Conservation (phyloP, 2,113 vertebrate species). For the Nothobranchius furzeri region DNA sequence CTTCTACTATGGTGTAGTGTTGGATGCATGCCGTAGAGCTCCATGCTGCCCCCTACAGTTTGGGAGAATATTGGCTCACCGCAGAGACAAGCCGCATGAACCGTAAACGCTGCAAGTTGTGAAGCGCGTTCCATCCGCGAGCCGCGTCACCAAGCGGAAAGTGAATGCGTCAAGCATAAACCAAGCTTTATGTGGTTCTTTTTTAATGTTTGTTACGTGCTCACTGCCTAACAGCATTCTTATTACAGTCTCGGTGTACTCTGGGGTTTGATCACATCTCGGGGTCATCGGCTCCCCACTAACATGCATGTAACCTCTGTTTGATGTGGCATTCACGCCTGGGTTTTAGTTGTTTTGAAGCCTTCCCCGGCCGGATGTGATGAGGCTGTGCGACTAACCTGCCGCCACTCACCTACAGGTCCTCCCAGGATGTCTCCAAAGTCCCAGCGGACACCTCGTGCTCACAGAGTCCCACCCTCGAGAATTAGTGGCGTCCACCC, state of each 20-base stretch:
- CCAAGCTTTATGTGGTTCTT: no score
- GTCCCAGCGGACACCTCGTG: slow-evolving; percentile 93
- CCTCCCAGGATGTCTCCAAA: slow-evolving; percentile 99
- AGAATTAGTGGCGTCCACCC: slow-evolving; percentile 85
- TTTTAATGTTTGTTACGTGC: not conserved
- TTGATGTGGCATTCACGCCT: slow-evolving; percentile 15
- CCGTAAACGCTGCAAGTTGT: no score
- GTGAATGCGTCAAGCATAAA: no score
- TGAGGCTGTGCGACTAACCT: slow-evolving; percentile 2
- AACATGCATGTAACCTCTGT: slow-evolving; percentile 54
- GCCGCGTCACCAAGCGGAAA: no score
- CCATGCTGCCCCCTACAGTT: no score
- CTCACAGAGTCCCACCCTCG: slow-evolving; percentile 90
- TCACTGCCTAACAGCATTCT: not conserved
- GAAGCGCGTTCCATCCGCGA: no score
- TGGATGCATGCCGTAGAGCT: no score
- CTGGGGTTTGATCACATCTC: slow-evolving; percentile 35
- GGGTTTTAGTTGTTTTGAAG: not conserved
- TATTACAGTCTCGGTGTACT: slow-evolving; percentile 25
- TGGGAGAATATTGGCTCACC: no score
- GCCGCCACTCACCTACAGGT: slow-evolving; percentile 74
- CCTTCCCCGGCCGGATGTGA: slow-evolving; percentile 9
- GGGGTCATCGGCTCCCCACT: slow-evolving; percentile 34
- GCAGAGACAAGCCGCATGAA: no score
- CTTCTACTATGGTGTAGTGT: no score